Percentiles rank a stretch among this genome's conserved stretches.
Conservation (phyloP, 2,888 invertebrate species). For the Cerastis rubricosa region DNA sequence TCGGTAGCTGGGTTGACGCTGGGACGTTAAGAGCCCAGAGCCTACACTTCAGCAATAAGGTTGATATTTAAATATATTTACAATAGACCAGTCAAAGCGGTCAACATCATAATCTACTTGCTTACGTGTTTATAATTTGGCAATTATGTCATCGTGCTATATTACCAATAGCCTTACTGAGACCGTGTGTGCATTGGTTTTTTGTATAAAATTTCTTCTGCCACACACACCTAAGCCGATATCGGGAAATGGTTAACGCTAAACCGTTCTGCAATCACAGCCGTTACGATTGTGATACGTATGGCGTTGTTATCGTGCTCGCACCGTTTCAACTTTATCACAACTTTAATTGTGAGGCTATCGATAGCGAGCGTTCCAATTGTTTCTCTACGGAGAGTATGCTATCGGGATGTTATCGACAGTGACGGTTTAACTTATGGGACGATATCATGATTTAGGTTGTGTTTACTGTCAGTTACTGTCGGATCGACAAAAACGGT, state of each 20-base stretch:
- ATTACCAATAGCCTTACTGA: neutral
- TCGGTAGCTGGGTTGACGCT: neutral
- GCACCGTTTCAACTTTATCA: slow-evolving; percentile 45
- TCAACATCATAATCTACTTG: neutral
- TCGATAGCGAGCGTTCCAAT: slow-evolving; percentile 53
- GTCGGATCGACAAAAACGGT: neutral
- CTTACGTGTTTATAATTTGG: neutral
- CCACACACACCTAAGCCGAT: no score
- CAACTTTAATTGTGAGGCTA: slow-evolving; percentile 55
- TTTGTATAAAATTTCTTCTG: neutral
- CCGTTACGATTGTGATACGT: slow-evolving; percentile 9
- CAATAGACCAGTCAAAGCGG: neutral
- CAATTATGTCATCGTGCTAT: neutral
- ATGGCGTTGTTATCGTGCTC: slow-evolving; percentile 36
- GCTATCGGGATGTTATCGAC: slow-evolving; percentile 40
- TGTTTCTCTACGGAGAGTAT: slow-evolving; percentile 51
- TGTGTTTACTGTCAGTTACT: neutral
- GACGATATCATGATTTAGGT: slow-evolving; percentile 19
- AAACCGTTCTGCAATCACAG: slow-evolving; percentile 23
- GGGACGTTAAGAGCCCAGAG: neutral
- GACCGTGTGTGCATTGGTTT: no score
- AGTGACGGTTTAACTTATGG: slow-evolving; percentile 2
- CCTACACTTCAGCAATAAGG: neutral
- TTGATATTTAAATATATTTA: neutral
- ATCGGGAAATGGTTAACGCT: slow-evolving; percentile 29